A percentile compares a stretch with the other conserved stretches of the same genome.
phyloP scores from a whole-genome alignment of 1,140 invertebrate species.

The Maconellicoccus hirsutus region DNA sequence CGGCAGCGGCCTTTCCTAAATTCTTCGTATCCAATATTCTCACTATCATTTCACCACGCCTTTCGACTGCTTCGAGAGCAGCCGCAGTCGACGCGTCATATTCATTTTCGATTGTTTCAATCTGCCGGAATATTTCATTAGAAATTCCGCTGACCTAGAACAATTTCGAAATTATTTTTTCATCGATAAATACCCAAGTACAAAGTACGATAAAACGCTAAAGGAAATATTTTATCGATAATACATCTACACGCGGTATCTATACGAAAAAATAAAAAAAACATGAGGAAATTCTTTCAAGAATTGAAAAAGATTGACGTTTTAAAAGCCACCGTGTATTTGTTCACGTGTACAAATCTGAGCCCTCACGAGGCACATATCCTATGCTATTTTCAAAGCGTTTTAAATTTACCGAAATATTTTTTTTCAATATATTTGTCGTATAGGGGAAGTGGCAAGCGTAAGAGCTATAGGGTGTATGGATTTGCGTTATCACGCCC shows the following conservation, averaged over 20 bases:
- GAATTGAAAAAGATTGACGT: neutral
- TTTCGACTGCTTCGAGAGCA: conserved; percentile 78
- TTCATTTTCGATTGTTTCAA: conserved; percentile 90
- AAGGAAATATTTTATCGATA: neutral
- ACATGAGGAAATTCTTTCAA: neutral
- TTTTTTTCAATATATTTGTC: neutral
- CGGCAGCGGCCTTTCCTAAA: conserved; percentile 67
- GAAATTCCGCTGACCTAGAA: conserved; percentile 78
- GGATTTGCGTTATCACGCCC: no score
- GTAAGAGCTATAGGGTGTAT: no score
- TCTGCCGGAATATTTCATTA: conserved; percentile 89
- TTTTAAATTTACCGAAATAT: neutral
- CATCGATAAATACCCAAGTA: no score
- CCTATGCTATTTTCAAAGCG: neutral
- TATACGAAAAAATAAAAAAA: neutral
- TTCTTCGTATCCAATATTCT: conserved; percentile 73
- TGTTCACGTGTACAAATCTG: neutral
- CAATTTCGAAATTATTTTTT: neutral
- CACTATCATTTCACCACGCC: conserved; percentile 89
- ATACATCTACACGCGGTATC: neutral
- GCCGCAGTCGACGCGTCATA: conserved; percentile 83
- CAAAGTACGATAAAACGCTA: neutral
- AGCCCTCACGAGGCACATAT: neutral
- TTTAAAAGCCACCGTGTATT: neutral
- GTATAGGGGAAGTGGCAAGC: no score